Evolutionary conservation across 1,140 invertebrate genomes (phyloP).

Genomic region (Bombyx mandarina): DNA sequence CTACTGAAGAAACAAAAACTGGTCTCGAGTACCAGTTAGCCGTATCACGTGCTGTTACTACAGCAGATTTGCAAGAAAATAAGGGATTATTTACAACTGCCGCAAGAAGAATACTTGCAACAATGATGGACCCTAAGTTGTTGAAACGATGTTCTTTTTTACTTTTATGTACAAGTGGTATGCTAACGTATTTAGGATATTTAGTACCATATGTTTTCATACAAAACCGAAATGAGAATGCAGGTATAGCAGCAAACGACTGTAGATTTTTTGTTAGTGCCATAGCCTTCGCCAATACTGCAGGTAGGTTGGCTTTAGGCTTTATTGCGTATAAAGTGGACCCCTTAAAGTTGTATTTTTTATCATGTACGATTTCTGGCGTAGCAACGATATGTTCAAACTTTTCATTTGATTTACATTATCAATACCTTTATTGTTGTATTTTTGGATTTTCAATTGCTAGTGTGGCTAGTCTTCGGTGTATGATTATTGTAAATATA

Average conservation of each 20-base stretch:
- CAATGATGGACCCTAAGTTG: conserved; percentile 57
- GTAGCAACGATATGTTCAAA: conserved; percentile 34
- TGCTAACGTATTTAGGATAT: conserved; percentile 44
- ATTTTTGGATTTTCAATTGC: conserved; percentile 48
- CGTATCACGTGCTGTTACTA: conserved; percentile 50
- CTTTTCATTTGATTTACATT: conserved; percentile 41
- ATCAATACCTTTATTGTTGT: conserved; percentile 47
- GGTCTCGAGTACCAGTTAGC: conserved; percentile 62
- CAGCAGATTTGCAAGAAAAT: conserved; percentile 45
- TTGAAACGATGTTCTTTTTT: conserved; percentile 44
- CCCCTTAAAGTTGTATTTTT: conserved; percentile 31
- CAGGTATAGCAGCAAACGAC: conserved; percentile 30
- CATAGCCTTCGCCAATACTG: conserved; percentile 43
- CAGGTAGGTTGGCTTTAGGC: conserved; percentile 43
- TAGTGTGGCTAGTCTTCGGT: conserved; percentile 37
- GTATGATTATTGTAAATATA: conserved; percentile 43
- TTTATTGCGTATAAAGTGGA: conserved; percentile 40
- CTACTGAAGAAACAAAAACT: conserved; percentile 33
- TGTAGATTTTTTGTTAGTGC: conserved; percentile 45
- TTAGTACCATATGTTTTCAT: conserved; percentile 54
- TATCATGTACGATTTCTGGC: conserved; percentile 29
- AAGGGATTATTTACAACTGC: conserved; percentile 54
- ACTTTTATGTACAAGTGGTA: conserved; percentile 39
- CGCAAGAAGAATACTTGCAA: conserved; percentile 51
- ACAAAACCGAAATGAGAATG: conserved; percentile 32